phyloP scores from a whole-genome alignment of 2,797 vertebrate genomes.

The Urosaurus nigricauda region DNA sequence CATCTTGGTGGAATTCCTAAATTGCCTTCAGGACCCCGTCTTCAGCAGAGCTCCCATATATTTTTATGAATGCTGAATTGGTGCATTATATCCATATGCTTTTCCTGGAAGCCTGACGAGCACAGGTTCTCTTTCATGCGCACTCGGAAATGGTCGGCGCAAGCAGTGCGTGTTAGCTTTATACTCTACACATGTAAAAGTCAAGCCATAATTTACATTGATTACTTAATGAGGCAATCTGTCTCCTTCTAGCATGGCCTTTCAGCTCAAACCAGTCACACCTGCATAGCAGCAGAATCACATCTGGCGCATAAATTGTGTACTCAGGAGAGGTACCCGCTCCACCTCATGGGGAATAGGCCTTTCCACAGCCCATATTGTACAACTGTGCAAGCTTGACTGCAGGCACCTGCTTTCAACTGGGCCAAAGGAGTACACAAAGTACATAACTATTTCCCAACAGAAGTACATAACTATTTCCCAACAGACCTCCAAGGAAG shows the following conservation, averaged over 20 bases:
- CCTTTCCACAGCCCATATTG: constrained; percentile 25
- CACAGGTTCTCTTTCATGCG: constrained; percentile 67
- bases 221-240: constrained; percentile 74
- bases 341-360: constrained; percentile 61
- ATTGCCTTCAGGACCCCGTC: constrained; percentile 53
- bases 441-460: constrained; percentile 48
- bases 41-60: constrained; percentile 45
- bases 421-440: constrained; percentile 53
- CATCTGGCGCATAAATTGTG: constrained; percentile 71
- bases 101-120: constrained; percentile 50
- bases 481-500: constrained; percentile 16
- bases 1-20: constrained; percentile 63
- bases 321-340: constrained; percentile 68
- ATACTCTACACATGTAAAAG: constrained; percentile 65
- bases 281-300: constrained; percentile 77
- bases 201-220: constrained; percentile 75
- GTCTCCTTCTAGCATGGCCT: constrained; percentile 69
- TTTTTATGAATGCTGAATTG: constrained; percentile 70
- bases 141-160: constrained; percentile 56
- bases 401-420: constrained; percentile 32
- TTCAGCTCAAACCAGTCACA: constrained; percentile 75
- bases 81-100: constrained; percentile 66
- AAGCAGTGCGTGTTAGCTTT: constrained; percentile 76
- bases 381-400: not conserved
- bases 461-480: constrained; percentile 47